phyloP scores from a whole-genome alignment of 2,888 invertebrate species.

The Leucoptera coffeella region DNA sequence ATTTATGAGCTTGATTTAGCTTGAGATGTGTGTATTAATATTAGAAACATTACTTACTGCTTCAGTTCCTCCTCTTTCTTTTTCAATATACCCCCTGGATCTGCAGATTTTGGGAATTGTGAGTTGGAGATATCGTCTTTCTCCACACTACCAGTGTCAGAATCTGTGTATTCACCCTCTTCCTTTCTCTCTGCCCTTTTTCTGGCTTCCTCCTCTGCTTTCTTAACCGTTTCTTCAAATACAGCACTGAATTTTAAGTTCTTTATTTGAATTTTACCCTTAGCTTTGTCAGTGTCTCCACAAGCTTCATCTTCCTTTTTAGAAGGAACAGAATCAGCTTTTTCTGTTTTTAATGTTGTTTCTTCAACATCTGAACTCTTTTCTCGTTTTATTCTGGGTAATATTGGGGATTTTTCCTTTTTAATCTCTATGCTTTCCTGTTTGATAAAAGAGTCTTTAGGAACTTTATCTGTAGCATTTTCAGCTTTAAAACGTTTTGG shows the following conservation, averaged over 20 bases:
- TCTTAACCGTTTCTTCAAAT: slow-evolving; percentile 59
- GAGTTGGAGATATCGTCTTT: slow-evolving; percentile 27
- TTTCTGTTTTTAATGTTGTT: too few relatives aligned
- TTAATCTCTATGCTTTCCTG: slow-evolving; percentile 7
- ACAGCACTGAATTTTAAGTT: slow-evolving; percentile 62
- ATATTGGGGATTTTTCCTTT: neutral
- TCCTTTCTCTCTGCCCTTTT: slow-evolving; percentile 56
- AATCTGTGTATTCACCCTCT: slow-evolving; percentile 57
- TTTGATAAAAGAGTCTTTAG: slow-evolving; percentile 6
- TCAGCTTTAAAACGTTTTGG: too few relatives aligned
- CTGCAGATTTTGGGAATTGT: slow-evolving; percentile 39
- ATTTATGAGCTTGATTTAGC: too few relatives aligned
- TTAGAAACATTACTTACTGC: slow-evolving; percentile 39
- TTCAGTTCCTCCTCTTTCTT: slow-evolving; percentile 38
- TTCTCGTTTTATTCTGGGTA: too few relatives aligned
- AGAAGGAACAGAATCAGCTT: neutral
- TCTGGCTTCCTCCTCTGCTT: slow-evolving; percentile 57
- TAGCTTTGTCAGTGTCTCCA: slow-evolving; percentile 27
- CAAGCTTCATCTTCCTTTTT: slow-evolving; percentile 16
- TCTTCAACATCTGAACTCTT: too few relatives aligned
- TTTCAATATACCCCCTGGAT: slow-evolving; percentile 39
- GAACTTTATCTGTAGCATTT: slow-evolving; percentile 7
- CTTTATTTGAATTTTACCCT: slow-evolving; percentile 61
- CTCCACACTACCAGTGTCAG: slow-evolving; percentile 27
- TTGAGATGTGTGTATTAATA: too few relatives aligned